A percentile compares a stretch with the other conserved stretches of the same genome.
These are phyloP conservation scores for Chaetops frenatus DNA, from an alignment of 2,113 vertebrate species.

Conservation along the genomic window DNA sequence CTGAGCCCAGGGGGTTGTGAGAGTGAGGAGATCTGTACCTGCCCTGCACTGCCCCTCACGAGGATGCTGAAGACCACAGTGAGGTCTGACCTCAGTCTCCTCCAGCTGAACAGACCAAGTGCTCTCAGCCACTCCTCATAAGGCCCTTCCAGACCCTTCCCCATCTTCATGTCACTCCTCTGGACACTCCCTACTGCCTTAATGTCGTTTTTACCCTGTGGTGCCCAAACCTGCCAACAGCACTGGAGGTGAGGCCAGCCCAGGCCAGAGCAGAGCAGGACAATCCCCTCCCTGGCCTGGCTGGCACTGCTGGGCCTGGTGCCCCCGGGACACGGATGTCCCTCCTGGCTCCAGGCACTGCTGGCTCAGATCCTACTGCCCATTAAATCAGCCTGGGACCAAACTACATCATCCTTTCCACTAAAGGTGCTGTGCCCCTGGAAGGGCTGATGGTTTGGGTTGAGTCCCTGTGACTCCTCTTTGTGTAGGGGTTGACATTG, in stretches of 20 bases:
- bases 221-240: neutral
- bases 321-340: neutral
- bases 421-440: neutral
- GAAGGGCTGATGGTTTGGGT: neutral
- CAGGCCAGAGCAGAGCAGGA: neutral
- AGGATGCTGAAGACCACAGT: neutral
- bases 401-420: fast-evolving
- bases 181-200: neutral
- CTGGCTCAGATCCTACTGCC: neutral
- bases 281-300: neutral
- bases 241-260: neutral
- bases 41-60: neutral
- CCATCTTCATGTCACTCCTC: neutral
- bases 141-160: neutral
- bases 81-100: neutral
- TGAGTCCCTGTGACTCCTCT: neutral
- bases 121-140: neutral
- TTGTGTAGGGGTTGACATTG: neutral
- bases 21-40: neutral
- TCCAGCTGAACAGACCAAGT: neutral
- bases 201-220: neutral
- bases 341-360: neutral
- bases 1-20: neutral
- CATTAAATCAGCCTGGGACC: neutral
- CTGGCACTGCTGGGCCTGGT: neutral